These are phyloP conservation scores for Shinisaurus crocodilurus DNA, from an alignment of 2,113 vertebrate species.

Conservation along the genomic window DNA sequence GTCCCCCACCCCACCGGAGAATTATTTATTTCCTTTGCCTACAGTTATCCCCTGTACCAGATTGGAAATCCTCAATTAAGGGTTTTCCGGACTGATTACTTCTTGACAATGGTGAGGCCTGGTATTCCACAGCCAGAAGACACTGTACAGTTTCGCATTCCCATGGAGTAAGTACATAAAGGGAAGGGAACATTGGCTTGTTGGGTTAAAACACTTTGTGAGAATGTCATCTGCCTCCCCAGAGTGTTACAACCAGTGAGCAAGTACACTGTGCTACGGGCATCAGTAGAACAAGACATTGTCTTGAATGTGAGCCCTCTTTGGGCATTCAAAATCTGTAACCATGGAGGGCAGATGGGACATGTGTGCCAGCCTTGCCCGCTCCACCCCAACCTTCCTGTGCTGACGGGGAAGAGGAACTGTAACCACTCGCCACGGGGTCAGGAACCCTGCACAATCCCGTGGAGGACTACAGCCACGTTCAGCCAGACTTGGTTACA, in stretches of 20 bases:
- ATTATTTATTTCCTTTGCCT: not conserved
- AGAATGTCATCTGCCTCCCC: not conserved
- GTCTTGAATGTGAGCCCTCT: not conserved
- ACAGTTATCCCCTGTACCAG: slow-evolving; percentile 92
- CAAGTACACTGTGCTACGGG: not conserved
- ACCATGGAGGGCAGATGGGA: no score
- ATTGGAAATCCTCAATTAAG: slow-evolving; percentile 92
- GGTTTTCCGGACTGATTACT: slow-evolving; percentile 92
- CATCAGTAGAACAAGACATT: no score
- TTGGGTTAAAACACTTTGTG: not conserved
- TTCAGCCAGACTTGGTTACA: no score
- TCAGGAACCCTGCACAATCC: no score
- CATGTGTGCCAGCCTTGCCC: no score
- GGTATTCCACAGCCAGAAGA: slow-evolving; percentile 88
- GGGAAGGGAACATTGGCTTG: not conserved
- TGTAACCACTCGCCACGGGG: no score
- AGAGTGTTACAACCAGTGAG: not conserved
- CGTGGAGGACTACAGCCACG: no score
- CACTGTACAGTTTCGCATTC: slow-evolving; percentile 92
- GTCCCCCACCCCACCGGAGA: no score
- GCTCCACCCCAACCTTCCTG: no score
- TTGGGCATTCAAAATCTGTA: no score
- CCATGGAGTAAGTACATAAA: slow-evolving; percentile 90
- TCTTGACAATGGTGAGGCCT: slow-evolving; percentile 89
- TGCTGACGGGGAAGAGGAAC: no score